These are phyloP conservation scores for Yponomeuta plumbellus DNA, from an alignment of 2,888 invertebrate genomes.

Conservation along the genomic window DNA sequence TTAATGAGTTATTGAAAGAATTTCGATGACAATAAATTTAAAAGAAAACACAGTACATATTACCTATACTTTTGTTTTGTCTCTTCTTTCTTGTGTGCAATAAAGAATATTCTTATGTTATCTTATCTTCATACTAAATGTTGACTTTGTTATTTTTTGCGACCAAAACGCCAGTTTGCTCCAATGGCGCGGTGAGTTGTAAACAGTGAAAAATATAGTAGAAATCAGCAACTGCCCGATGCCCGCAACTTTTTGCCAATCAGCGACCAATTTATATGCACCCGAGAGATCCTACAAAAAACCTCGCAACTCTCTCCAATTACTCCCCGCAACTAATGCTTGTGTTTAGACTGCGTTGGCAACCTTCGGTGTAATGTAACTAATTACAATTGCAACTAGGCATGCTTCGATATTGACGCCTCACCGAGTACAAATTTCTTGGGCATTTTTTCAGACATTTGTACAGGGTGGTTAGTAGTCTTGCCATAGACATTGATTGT, in stretches of 20 bases:
- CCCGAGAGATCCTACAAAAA: not conserved
- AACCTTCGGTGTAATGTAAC: not conserved
- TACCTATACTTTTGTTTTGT: too few relatives aligned
- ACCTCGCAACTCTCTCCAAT: not conserved
- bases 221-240: not conserved
- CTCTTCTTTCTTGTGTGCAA: too few relatives aligned
- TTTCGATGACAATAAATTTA: too few relatives aligned
- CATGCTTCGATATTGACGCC: not conserved
- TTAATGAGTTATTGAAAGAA: too few relatives aligned
- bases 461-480: too few relatives aligned
- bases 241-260: not conserved
- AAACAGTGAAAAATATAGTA: not conserved
- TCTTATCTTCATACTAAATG: too few relatives aligned
- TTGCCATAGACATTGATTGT: too few relatives aligned
- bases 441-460: not conserved
- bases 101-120: too few relatives aligned
- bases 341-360: not conserved
- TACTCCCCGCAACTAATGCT: not conserved
- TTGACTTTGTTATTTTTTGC: too few relatives aligned
- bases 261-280: not conserved
- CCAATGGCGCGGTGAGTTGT: too few relatives aligned
- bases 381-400: conserved; percentile 1
- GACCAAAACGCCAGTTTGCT: too few relatives aligned
- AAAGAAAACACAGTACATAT: too few relatives aligned
- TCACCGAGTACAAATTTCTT: not conserved